Percentiles rank a stretch among this genome's conserved stretches.
These are phyloP conservation scores for Chironomus striatipennis DNA, from an alignment of 1,140 invertebrate genomes.

Conservation along the genomic window DNA sequence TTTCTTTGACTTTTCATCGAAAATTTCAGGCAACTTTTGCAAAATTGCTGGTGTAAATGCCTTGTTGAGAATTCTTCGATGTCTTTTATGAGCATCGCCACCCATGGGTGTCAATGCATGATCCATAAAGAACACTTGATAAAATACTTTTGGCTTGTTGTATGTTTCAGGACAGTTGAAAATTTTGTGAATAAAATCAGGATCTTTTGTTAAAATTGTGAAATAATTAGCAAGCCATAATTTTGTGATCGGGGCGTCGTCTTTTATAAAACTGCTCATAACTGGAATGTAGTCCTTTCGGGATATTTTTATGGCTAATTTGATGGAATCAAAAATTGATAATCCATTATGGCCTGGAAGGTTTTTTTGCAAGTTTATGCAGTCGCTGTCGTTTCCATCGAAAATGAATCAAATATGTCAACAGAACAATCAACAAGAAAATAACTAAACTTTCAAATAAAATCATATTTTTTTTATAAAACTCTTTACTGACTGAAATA, in stretches of 20 bases:
- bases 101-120: not conserved
- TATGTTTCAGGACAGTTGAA: not conserved
- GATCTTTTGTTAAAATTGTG: not conserved
- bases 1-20: slow-evolving; percentile 2
- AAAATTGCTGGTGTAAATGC: not conserved
- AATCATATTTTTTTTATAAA: too few species aligned
- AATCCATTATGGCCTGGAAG: not conserved
- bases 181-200: slow-evolving; percentile 4
- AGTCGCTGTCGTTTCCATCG: not conserved
- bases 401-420: not conserved
- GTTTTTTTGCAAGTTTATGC: not conserved
- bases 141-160: not conserved
- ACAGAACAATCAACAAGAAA: not conserved
- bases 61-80: not conserved
- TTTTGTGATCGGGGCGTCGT: not conserved
- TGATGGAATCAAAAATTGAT: not conserved
- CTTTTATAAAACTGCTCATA: not conserved
- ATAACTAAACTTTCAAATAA: too few species aligned
- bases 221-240: not conserved
- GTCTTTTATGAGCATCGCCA: not conserved
- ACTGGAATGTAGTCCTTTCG: too few species aligned
- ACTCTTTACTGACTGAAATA: too few species aligned
- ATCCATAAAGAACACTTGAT: not conserved
- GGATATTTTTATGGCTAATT: not conserved
- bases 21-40: not conserved